Evolutionary conservation across 1,140 invertebrate species (phyloP), one percentile per base, ranked within the genome.

Genomic region (Macrobrachium rosenbergii): DNA sequence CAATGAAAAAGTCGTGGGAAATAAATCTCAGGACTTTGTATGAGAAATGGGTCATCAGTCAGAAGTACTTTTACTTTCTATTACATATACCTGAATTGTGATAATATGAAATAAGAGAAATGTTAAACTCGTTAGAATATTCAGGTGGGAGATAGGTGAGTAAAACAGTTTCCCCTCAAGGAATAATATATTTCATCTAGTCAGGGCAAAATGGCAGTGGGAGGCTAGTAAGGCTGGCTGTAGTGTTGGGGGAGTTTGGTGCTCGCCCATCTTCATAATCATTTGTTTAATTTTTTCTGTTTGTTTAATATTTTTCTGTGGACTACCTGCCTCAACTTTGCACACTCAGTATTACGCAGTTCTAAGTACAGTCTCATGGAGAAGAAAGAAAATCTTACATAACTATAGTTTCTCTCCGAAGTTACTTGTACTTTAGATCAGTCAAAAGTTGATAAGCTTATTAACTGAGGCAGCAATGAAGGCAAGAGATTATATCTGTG

Each of bases 41-140:
- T 69, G 79, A 86, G 3, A 64, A 86, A 62, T 86, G 83, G 83
- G 83, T 86, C 83, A 75, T 45, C 63, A 79, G 79, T 86, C 83
- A 86, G 79, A 80, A 86, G 69, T 86, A 76, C 83, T 79, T 43
- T 86, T 86, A 52, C 77, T 86, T 86, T 76, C 77, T 86, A 79
- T 86, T 86, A 80, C 79, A 86, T 86, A 86, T 86, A 77, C 83
- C 83, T 86, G 76, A 86, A 79, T 86, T 86, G 83, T 86, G 83
- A 86, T 86, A 86, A 86, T 86, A 86, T 81, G 59, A 87, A 87
- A 87, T 87, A 87, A 87, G 84, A 81, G 78, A 87, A 86, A n/a
- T 81, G 63, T 87, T 87, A 81, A 87, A 87, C 84, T 87, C 69
- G 75, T 87, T 81, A 87, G 84, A 87, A 69, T 81, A 73, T 87